These are phyloP conservation scores for Penelope pileata DNA, from an alignment of 2,113 vertebrate species.

Conservation along the genomic window DNA sequence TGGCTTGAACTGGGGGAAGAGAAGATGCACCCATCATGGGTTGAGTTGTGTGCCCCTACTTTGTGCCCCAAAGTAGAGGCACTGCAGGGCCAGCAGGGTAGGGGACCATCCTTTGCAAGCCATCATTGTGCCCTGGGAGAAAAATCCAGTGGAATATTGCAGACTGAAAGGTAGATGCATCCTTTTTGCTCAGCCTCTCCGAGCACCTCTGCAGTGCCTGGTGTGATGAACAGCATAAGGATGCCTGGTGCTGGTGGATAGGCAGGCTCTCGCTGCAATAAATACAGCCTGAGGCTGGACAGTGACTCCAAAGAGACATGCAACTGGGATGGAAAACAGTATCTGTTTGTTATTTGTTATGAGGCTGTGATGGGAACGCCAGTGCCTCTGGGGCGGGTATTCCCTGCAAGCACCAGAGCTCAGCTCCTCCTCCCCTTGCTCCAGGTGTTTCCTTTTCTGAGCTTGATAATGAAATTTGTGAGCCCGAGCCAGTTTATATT, in stretches of 20 bases:
- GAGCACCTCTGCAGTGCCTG: fast-evolving
- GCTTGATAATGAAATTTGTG: slow-evolving; percentile 42
- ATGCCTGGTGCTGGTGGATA: background rate
- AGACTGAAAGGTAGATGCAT: background rate
- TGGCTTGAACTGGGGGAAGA: background rate
- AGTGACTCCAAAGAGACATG: fast-evolving
- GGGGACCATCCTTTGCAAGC: background rate
- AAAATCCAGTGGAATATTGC: background rate
- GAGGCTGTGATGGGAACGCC: background rate
- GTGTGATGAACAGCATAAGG: fast-evolving
- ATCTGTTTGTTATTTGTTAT: background rate
- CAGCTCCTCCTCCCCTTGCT: slow-evolving; percentile 15
- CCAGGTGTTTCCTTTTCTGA: slow-evolving; percentile 70
- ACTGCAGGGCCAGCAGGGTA: background rate
- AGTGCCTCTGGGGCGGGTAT: background rate
- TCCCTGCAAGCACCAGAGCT: background rate
- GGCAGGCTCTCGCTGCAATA: background rate
- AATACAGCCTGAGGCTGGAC: background rate
- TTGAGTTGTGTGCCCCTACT: background rate
- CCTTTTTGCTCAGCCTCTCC: background rate
- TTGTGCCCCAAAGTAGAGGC: background rate
- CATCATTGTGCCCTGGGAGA: fast-evolving
- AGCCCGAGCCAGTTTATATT: slow-evolving; percentile 40
- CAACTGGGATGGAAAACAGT: background rate
- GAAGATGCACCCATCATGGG: fast-evolving